Conservation (phyloP, 2,888 invertebrate species). For the Hydropsyche betteni region DNA sequence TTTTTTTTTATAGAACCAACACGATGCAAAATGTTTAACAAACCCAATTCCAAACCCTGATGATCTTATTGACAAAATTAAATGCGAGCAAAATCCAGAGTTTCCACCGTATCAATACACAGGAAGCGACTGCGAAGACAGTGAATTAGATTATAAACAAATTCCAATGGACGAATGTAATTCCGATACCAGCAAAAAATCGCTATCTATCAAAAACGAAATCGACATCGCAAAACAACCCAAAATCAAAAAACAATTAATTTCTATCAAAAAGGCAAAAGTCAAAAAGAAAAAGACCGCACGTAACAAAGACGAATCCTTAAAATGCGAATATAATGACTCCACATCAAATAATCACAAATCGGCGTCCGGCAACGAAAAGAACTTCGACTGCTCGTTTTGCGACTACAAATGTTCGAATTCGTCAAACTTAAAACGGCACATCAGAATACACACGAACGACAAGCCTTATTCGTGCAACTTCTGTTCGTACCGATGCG, state of each 20-base stretch:
- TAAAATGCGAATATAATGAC: too few species aligned
- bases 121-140: too few species aligned
- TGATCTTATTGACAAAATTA: not conserved
- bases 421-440: conserved; percentile 31
- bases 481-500: conserved; percentile 3
- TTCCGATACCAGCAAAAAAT: too few species aligned
- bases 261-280: not conserved
- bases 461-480: conserved; percentile 31
- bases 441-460: conserved; percentile 29
- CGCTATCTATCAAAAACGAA: not conserved
- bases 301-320: not conserved
- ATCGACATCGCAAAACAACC: not conserved
- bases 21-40: too few species aligned
- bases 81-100: not conserved
- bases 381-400: conserved; percentile 43
- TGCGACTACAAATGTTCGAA: conserved; percentile 48
- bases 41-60: too few species aligned
- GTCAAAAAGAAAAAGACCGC: not conserved
- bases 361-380: conserved; percentile 44
- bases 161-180: too few species aligned
- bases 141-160: not conserved
- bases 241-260: not conserved
- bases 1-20: too few species aligned
- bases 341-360: too few species aligned
- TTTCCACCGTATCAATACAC: not conserved